Base-by-base conservation (phyloP, 2,113 vertebrate genomes). In the Trematomus loennbergii region DNA sequence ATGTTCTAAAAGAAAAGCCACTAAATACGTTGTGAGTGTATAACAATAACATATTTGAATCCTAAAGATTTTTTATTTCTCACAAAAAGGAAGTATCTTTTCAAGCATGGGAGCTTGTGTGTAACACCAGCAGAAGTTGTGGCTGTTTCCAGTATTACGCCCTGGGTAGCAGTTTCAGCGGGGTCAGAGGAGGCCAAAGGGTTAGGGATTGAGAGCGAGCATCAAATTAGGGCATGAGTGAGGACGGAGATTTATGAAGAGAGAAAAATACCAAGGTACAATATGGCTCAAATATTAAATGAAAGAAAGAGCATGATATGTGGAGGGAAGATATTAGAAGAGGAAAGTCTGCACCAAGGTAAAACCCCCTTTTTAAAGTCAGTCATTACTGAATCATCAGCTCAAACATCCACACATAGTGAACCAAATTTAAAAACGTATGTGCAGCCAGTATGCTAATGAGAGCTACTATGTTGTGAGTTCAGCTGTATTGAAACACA, bases 211-310 rank as follows among this genome's bases (percentile, higher is more conserved):
- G 55, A 81, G 78, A 40, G 73, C 69, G 70, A 78, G 60, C 12
- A 40, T 87, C 85, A 86, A 83, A 86, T 88, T 65, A 72, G 63
- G 46, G 43, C 81, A 81, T 65, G 62, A 6, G 18, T n/a, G 58
- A 74, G 71, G 71, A 87, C 45, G 55, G 36, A 81, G 22, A 52
- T 69, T 83, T 83, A 88, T 79, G 71, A 82, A 83, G 84, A 75
- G 22, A 54, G 33, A 50, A 48, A n/a, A 2, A 52, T 55, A 50
- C 9, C 7, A 74, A 83, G 72, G 63, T 40, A 78, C 50, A 80
- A n/a, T 58, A 62, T 29, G 68, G 49, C 48, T 45, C 13, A 73
- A 15, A 71, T 10, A 63, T 72, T 13, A 60, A 45, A 55, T n/a
- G 58, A 66, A 45, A 48, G 25, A 22, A 12, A 60, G 29, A 65